phyloP scores from a whole-genome alignment of 2,113 vertebrate genomes.

The Phaethon lepturus region DNA sequence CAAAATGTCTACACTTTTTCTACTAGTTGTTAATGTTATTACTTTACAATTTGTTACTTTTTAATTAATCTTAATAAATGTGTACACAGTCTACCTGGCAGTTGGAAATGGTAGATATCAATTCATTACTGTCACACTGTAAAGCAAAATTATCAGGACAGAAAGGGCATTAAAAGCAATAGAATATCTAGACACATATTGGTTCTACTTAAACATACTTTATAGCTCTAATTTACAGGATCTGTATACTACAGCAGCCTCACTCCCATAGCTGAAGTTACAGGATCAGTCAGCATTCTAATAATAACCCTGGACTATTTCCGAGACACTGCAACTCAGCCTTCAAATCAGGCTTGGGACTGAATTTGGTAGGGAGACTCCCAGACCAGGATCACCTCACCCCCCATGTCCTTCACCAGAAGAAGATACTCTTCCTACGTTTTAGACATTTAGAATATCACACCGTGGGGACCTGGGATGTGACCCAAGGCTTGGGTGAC shows the following conservation, averaged over 20 bases:
- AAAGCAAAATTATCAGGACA: conserved; percentile 69
- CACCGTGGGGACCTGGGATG: neutral
- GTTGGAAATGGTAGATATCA: conserved; percentile 66
- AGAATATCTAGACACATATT: conserved; percentile 47
- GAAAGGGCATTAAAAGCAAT: conserved; percentile 46
- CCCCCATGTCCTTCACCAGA: conserved; percentile 3
- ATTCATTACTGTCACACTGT: conserved; percentile 63
- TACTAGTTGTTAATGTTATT: conserved; percentile 89
- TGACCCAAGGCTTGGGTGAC: neutral
- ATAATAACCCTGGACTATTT: neutral
- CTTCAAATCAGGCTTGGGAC: neutral
- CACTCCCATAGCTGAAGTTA: neutral
- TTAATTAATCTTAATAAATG: conserved; percentile 89
- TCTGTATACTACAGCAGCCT: neutral
- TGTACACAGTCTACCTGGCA: conserved; percentile 76
- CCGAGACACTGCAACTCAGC: neutral
- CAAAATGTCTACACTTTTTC: conserved; percentile 90
- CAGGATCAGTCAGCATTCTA: conserved; percentile 30
- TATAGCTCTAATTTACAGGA: conserved; percentile 40
- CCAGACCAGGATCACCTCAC: neutral
- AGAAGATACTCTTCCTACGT: neutral
- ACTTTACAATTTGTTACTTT: conserved; percentile 86
- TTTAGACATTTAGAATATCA: neutral
- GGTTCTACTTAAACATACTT: conserved; percentile 63
- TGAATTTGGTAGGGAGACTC: neutral